Evolutionary conservation across 1,140 invertebrate species (phyloP).

Genomic region (Ericerus pela): DNA sequence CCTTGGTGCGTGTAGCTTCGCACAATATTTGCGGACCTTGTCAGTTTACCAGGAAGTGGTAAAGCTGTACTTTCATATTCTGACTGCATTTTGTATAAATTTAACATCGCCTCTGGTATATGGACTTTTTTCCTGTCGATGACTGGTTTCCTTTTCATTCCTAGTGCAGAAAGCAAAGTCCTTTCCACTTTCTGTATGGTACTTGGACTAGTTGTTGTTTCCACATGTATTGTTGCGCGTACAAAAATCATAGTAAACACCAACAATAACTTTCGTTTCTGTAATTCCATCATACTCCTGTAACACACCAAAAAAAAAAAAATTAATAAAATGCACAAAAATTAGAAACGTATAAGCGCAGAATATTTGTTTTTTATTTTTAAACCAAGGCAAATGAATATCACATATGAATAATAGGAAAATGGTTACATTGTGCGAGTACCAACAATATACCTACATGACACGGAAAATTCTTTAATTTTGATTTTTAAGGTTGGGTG

Average conservation of each 20-base stretch:
- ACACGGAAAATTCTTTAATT: too few species aligned
- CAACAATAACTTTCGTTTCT: conserved; percentile 1
- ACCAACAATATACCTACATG: too few species aligned
- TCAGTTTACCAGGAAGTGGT: conserved; percentile 48
- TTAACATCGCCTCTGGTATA: conserved; percentile 61
- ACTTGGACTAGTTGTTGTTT: not conserved
- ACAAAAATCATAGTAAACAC: conserved; percentile 1
- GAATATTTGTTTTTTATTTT: too few species aligned
- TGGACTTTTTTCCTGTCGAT: conserved; percentile 34
- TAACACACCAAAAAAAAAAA: not conserved
- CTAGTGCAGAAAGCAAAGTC: conserved; percentile 55
- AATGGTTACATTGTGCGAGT: too few species aligned
- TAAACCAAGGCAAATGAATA: too few species aligned
- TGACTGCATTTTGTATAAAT: conserved; percentile 54
- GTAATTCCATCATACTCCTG: conserved; percentile 9
- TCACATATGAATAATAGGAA: too few species aligned
- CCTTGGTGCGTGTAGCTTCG: conserved; percentile 68
- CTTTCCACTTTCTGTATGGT: conserved; percentile 37
- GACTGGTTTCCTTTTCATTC: conserved; percentile 46
- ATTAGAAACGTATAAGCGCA: too few species aligned
- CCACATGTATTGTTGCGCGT: not conserved
- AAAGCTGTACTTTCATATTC: conserved; percentile 42
- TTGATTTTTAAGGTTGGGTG: too few species aligned
- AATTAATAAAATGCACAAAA: too few species aligned
- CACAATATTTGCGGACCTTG: conserved; percentile 64